A percentile compares a stretch with the other conserved stretches of the same genome.
Evolutionary conservation across 2,888 invertebrate species (phyloP).

Genomic region (Nycteola revayana): DNA sequence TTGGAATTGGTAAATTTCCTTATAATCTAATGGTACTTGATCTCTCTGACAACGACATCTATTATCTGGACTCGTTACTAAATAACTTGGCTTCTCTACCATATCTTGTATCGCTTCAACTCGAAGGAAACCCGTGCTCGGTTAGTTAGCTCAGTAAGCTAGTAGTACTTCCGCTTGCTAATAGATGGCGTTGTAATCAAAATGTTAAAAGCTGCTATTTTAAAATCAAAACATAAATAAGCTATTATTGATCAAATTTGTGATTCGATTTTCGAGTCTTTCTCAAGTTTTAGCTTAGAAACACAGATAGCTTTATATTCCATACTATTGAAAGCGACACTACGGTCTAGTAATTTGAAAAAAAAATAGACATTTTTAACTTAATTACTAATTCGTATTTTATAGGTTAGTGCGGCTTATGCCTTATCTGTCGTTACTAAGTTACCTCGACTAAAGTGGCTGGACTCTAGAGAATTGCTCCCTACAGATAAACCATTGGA

Average conservation of each 20-base stretch:
- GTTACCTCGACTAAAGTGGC: slow-evolving; percentile 68
- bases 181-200: slow-evolving; percentile 47
- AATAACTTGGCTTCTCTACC: slow-evolving; percentile 52
- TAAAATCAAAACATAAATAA: too few species aligned
- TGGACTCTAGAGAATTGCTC: slow-evolving; percentile 75
- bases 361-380: too few species aligned
- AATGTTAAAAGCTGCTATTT: too few species aligned
- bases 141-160: slow-evolving; percentile 43
- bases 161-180: slow-evolving; percentile 4
- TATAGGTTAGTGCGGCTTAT: slow-evolving; percentile 71
- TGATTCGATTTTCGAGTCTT: too few species aligned
- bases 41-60: slow-evolving; percentile 83
- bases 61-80: slow-evolving; percentile 63
- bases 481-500: slow-evolving; percentile 46
- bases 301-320: too few species aligned
- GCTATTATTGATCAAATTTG: too few species aligned
- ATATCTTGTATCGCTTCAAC: slow-evolving; percentile 61
- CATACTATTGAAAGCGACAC: too few species aligned
- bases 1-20: slow-evolving; percentile 43
- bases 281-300: too few species aligned
- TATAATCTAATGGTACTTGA: slow-evolving; percentile 63
- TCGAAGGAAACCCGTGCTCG: slow-evolving; percentile 83
- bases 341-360: too few species aligned
- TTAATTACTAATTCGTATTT: too few species aligned
- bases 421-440: slow-evolving; percentile 58